These are phyloP conservation scores for Rhabdophis nuchalis DNA, from an alignment of 2,797 vertebrate species.

Conservation along the genomic window DNA sequence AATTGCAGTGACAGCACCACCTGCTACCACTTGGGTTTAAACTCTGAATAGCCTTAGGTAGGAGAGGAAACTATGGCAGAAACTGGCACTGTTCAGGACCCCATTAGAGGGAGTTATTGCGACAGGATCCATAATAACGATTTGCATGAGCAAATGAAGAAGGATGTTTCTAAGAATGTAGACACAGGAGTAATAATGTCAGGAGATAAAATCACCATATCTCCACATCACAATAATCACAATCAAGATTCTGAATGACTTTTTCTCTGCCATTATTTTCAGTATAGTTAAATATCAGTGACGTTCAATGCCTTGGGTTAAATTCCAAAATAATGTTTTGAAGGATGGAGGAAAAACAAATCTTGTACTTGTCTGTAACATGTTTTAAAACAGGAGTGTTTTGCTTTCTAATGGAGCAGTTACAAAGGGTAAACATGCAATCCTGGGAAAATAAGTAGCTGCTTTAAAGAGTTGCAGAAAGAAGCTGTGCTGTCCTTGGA, in stretches of 20 bases:
- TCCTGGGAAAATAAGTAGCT: neutral
- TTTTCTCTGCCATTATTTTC: neutral
- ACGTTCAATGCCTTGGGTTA: neutral
- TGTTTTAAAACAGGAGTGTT: neutral
- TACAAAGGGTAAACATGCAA: neutral
- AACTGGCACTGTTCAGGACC: constrained; percentile 17
- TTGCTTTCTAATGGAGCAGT: neutral
- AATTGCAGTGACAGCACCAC: constrained; percentile 41
- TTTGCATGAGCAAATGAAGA: neutral
- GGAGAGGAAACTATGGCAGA: neutral
- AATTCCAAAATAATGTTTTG: neutral
- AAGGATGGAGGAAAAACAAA: neutral
- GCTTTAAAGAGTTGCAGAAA: neutral
- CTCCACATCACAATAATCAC: neutral
- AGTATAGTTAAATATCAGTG: neutral
- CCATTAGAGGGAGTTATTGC: fast-evolving
- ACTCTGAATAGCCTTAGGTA: constrained; percentile 18
- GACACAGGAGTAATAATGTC: neutral
- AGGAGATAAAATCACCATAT: neutral
- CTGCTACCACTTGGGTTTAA: constrained; percentile 37
- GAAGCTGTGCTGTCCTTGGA: neutral
- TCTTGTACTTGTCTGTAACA: neutral
- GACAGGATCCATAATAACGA: neutral
- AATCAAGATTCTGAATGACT: neutral
- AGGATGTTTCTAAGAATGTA: neutral